These are phyloP conservation scores for Tenebrosternarchus preto DNA, from an alignment of 2,113 vertebrate species.

Conservation along the genomic window DNA sequence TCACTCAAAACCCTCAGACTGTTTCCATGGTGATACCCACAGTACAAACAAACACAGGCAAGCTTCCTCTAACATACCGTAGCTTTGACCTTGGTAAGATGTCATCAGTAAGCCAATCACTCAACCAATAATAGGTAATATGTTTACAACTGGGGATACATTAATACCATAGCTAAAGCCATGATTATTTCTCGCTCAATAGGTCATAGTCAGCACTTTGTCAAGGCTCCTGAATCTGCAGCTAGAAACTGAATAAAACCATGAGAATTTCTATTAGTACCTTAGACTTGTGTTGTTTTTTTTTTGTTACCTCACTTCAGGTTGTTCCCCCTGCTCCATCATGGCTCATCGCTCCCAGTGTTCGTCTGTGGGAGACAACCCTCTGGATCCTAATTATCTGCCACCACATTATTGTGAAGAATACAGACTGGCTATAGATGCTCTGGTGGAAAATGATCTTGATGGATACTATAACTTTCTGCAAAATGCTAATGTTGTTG, in stretches of 20 bases:
- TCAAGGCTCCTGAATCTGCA: not conserved
- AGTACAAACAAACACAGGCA: slow-evolving; percentile 45
- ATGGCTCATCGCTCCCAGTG: slow-evolving; percentile 97
- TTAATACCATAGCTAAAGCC: not conserved
- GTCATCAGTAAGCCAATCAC: slow-evolving; percentile 7
- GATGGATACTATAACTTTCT: slow-evolving; percentile 89
- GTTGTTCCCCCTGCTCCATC: slow-evolving; percentile 54
- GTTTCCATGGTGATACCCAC: slow-evolving; percentile 44
- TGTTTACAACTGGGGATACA: not conserved
- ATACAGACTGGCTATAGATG: slow-evolving; percentile 92
- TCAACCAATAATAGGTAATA: slow-evolving; percentile 17
- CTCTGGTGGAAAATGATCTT: slow-evolving; percentile 83
- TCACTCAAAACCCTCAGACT: slow-evolving; percentile 39
- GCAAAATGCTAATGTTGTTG: slow-evolving; percentile 73
- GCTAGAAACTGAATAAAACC: not conserved
- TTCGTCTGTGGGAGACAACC: slow-evolving; percentile 91
- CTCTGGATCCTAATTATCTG: slow-evolving; percentile 89
- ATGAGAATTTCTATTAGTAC: not conserved
- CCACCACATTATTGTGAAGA: slow-evolving; percentile 94
- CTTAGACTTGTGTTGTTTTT: not conserved
- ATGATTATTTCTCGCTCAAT: too few species aligned
- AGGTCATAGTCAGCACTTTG: not conserved
- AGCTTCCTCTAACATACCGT: slow-evolving; percentile 1
- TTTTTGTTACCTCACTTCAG: slow-evolving; percentile 32
- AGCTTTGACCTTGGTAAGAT: slow-evolving; percentile 19